phyloP scores from a whole-genome alignment of 2,797 vertebrate species.

The Chaenodraco wilsoni region DNA sequence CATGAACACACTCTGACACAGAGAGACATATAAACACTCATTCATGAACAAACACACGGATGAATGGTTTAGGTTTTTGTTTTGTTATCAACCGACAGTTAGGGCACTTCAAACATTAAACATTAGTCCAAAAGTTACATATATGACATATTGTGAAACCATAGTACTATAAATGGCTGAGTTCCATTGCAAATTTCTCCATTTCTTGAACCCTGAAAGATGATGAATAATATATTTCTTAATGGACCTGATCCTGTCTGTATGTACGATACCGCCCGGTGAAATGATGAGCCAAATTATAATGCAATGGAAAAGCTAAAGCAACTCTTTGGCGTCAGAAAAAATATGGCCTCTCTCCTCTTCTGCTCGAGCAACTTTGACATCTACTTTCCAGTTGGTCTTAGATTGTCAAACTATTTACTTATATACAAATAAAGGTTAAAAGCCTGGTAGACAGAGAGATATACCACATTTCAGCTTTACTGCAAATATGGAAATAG shows the following conservation, averaged over 20 bases:
- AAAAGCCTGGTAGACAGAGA: constrained; percentile 78
- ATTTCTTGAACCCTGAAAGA: constrained; percentile 33
- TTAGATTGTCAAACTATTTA: constrained; percentile 89
- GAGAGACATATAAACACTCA: background rate
- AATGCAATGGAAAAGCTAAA: constrained; percentile 78
- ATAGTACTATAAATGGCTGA: constrained; percentile 48
- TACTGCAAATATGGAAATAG: constrained; percentile 70
- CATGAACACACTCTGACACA: constrained; percentile 37
- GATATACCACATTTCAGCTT: constrained; percentile 57
- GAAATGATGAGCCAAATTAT: constrained; percentile 35
- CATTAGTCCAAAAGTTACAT: constrained; percentile 42
- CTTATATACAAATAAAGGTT: constrained; percentile 84
- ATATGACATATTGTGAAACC: constrained; percentile 30
- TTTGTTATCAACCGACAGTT: constrained; percentile 36
- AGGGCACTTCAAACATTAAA: constrained; percentile 48
- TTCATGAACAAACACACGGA: constrained; percentile 16
- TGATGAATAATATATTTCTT: constrained; percentile 16
- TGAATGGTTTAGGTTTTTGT: constrained; percentile 43
- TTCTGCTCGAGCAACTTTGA: constrained; percentile 68
- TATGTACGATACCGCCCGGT: constrained; percentile 3
- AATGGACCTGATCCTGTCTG: constrained; percentile 29
- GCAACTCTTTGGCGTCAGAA: constrained; percentile 88
- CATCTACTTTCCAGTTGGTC: constrained; percentile 82
- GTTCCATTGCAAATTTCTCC: constrained; percentile 50
- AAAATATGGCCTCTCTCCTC: constrained; percentile 86